These are phyloP conservation scores for Pristis pectinata DNA, from an alignment of 2,797 vertebrate genomes.

Conservation along the genomic window DNA sequence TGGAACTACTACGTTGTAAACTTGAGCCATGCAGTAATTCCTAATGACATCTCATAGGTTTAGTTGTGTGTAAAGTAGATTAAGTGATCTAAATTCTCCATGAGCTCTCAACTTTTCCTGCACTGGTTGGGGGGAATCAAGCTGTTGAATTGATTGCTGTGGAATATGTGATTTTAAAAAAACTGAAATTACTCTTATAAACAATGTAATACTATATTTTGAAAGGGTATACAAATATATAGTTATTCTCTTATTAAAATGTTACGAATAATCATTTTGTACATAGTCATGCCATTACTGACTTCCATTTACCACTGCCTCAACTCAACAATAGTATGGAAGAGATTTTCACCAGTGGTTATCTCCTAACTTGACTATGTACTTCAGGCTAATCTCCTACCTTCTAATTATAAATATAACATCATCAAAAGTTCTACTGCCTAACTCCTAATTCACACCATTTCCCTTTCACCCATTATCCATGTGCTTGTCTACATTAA, in stretches of 20 bases:
- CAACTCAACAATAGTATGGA: too few relatives aligned
- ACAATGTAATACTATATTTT: background rate
- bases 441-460: too few relatives aligned
- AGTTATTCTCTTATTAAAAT: background rate
- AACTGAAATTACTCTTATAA: background rate
- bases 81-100: background rate
- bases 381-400: too few relatives aligned
- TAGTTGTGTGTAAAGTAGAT: background rate
- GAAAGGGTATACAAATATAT: background rate
- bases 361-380: too few relatives aligned
- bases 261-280: background rate
- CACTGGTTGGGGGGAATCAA: background rate
- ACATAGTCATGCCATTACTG: too few relatives aligned
- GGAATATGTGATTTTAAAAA: background rate
- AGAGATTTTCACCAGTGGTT: too few relatives aligned
- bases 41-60: background rate
- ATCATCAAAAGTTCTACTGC: too few relatives aligned
- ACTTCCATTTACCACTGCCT: too few relatives aligned
- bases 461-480: too few relatives aligned
- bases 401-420: too few relatives aligned
- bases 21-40: background rate
- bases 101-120: background rate
- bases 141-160: background rate
- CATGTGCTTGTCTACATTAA: too few relatives aligned
- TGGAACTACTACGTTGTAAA: background rate